Base-by-base conservation (phyloP, 2,888 invertebrate genomes). In the Himalopsyche kuldschensis region DNA sequence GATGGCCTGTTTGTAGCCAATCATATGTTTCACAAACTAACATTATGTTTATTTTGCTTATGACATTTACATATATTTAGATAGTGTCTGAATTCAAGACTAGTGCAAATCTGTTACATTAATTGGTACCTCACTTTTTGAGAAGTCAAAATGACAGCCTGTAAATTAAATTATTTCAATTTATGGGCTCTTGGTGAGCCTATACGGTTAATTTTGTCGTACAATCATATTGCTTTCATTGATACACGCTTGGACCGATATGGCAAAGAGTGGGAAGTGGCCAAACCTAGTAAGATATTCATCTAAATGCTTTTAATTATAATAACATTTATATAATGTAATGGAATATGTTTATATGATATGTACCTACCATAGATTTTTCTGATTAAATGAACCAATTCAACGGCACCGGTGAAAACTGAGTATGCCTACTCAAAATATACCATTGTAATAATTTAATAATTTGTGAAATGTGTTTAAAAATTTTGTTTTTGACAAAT, bases 131-230 rank as follows among this genome's bases (percentile, higher is more conserved):
- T 5, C 41, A 41, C 41, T 41, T 41, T 15, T 41, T 55, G 10
- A 48, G 20, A 48, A 48, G 20, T 55, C 69, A 69, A 63, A 79
- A 79, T 80, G 80, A 32, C 82, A 48, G 31, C 41, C 6, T 80
- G 83, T 24, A 84, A 81, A 48, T 78, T 85, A 55, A 84, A 83
- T 15, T 86, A 86, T 81, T 86, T 86, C 48, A 81, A 86, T 79
- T 41, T 86, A 15, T 78, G 81, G 10, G 86, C 85, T 31, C 75
- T 86, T 4, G 86, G 85, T 17, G 86, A 86, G 30, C 84, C 85
- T 17, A 85, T 85, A 17, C 48, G 86, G 35, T 77, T 86, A 81
- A 75, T 86, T 47, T 77, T 86, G 41, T 30, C 82, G 0, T 85
- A 85, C 55, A 81, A 46, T 32, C 82, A 78, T 47, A 84, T 86